Conservation (phyloP, 2,113 vertebrate species). For the Gavia stellata region DNA sequence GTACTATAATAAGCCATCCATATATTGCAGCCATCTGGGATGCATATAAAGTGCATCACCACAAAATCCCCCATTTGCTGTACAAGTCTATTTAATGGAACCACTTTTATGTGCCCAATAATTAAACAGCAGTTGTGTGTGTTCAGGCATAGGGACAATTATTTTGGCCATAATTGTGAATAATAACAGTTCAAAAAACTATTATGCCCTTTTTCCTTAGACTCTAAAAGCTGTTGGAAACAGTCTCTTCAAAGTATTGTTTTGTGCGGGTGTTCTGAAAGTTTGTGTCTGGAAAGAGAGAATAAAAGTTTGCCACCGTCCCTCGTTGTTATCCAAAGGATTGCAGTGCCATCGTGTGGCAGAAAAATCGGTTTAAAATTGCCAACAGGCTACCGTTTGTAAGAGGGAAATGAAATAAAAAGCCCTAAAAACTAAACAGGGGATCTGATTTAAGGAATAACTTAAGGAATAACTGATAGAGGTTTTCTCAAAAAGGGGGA, state of each 20-base stretch:
- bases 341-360: slow-evolving; percentile 59
- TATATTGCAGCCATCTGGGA: not conserved
- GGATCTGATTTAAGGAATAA: not conserved
- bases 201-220: not conserved
- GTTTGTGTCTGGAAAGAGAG: not conserved
- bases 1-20: not conserved
- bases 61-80: not conserved
- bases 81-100: not conserved
- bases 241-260: not conserved
- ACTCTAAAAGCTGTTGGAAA: not conserved
- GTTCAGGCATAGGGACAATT: not conserved
- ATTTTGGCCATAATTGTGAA: not conserved
- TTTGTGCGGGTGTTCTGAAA: not conserved
- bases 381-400: rapidly evolving
- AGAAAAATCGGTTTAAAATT: not conserved
- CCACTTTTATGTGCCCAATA: not conserved
- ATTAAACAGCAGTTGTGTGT: not conserved
- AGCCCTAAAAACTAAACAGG: not conserved
- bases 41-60: not conserved
- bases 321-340: not conserved
- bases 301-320: rapidly evolving
- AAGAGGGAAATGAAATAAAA: not conserved
- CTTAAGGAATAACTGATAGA: too few relatives aligned
- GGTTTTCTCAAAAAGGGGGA: not conserved
- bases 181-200: not conserved